Percentiles rank a stretch among this genome's conserved stretches.
phyloP scores from a whole-genome alignment of 2,888 invertebrate genomes.

The Cheilosia vernalis region DNA sequence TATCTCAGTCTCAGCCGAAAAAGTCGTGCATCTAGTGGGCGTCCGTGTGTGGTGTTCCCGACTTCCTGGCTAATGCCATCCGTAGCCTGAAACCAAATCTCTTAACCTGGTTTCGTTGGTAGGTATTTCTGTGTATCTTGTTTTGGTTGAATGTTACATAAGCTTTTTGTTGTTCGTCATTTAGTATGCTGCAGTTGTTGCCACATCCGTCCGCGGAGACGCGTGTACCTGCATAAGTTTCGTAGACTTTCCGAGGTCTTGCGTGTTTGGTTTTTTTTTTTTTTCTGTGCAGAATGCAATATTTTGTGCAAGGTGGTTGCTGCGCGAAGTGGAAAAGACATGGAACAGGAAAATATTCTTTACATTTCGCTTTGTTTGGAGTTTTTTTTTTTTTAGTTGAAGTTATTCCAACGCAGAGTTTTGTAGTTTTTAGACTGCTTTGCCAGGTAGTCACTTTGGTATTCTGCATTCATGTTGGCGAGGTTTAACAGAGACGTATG shows the following conservation, averaged over 20 bases:
- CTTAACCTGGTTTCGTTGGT: constrained; percentile 61
- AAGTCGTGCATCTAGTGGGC: constrained; percentile 69
- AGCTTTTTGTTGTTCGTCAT: constrained; percentile 60
- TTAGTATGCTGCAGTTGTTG: constrained; percentile 57
- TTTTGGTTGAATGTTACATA: constrained; percentile 67
- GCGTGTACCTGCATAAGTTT: constrained; percentile 71
- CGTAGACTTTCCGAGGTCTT: constrained; percentile 33
- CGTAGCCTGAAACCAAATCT: constrained; percentile 69
- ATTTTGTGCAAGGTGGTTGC: constrained; percentile 69
- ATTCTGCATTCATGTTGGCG: constrained; percentile 55
- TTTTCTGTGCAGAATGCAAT: constrained; percentile 29
- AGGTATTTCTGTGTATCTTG: constrained; percentile 48
- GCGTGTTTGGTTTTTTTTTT: constrained; percentile 17
- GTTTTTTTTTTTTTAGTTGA: not conserved
- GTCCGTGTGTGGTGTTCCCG: constrained; percentile 51
- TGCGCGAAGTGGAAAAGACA: constrained; percentile 47
- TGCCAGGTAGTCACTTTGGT: too few species aligned
- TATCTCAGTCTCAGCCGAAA: constrained; percentile 18
- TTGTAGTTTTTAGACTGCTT: too few species aligned
- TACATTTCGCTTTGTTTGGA: constrained; percentile 3
- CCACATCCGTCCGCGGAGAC: constrained; percentile 69
- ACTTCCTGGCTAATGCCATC: constrained; percentile 72
- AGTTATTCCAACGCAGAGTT: constrained; percentile 2
- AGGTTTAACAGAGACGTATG: constrained; percentile 54
- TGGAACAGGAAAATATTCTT: constrained; percentile 48